Percentiles rank a stretch among this genome's conserved stretches.
These are phyloP conservation scores for Hydropsyche betteni DNA, from an alignment of 2,888 invertebrate species.

Conservation along the genomic window DNA sequence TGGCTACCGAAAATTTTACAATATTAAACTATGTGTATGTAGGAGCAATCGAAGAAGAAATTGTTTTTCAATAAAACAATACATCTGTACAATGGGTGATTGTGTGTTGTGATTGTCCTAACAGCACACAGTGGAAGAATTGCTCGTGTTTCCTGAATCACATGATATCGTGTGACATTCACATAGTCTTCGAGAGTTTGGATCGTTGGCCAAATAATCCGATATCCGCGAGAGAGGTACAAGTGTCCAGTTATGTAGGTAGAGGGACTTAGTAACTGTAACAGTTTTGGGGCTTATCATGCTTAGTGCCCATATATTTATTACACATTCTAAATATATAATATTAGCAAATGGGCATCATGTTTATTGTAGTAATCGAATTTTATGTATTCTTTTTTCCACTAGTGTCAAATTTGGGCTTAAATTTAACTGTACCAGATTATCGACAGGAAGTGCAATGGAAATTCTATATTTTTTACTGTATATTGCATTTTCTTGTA, in stretches of 20 bases:
- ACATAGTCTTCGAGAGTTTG: constrained; percentile 21
- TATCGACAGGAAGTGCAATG: constrained; percentile 20
- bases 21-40: constrained; percentile 9
- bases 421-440: constrained; percentile 28
- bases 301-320: constrained; percentile 17
- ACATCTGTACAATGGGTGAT: constrained; percentile 30
- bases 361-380: constrained; percentile 26
- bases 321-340: constrained; percentile 30
- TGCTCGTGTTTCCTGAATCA: constrained; percentile 6
- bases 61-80: constrained; percentile 24
- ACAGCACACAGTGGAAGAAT: constrained; percentile 26
- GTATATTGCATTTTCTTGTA: neutral
- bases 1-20: neutral
- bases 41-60: constrained; percentile 23
- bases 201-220: constrained; percentile 23
- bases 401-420: constrained; percentile 29
- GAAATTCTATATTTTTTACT: constrained; percentile 7
- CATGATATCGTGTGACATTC: neutral
- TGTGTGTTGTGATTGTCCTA: constrained; percentile 32
- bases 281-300: constrained; percentile 35
- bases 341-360: constrained; percentile 26
- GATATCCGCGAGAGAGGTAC: constrained; percentile 20
- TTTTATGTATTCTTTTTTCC: constrained; percentile 28
- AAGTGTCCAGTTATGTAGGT: constrained; percentile 28
- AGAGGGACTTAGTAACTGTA: constrained; percentile 30